Conservation (phyloP, 2,113 vertebrate species). For the Trematocara macrostoma region DNA sequence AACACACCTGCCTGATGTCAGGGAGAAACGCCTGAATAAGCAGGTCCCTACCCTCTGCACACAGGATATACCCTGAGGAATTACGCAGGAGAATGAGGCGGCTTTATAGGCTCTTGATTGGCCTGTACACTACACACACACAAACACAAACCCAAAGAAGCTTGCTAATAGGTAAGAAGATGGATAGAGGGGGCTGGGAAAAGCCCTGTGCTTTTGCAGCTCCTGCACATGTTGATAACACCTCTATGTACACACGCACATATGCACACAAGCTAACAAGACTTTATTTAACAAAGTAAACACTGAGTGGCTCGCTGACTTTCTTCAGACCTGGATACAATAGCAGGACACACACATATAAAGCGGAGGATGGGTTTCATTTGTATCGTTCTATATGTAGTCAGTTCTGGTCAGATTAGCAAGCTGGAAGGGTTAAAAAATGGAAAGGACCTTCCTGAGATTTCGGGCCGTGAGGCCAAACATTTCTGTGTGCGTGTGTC, state of each 20-base stretch:
- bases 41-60: background rate
- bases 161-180: background rate
- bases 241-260: background rate
- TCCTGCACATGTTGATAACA: slow-evolving; percentile 7
- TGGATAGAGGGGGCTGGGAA: background rate
- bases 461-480: background rate
- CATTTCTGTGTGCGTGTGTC: background rate
- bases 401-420: background rate
- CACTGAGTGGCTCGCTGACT: slow-evolving; percentile 4
- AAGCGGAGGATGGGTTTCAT: background rate
- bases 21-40: slow-evolving; percentile 1
- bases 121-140: background rate
- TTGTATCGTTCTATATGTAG: background rate
- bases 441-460: background rate
- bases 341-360: background rate
- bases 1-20: slow-evolving; percentile 37
- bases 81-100: background rate
- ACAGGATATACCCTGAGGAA: slow-evolving; percentile 4
- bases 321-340: slow-evolving; percentile 19
- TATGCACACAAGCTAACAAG: background rate
- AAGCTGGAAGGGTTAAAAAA: background rate
- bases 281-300: slow-evolving; percentile 51
- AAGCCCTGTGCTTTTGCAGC: background rate
- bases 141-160: background rate
- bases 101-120: background rate